Conservation (phyloP, 2,888 invertebrate species). For the Morpho deidamia region DNA sequence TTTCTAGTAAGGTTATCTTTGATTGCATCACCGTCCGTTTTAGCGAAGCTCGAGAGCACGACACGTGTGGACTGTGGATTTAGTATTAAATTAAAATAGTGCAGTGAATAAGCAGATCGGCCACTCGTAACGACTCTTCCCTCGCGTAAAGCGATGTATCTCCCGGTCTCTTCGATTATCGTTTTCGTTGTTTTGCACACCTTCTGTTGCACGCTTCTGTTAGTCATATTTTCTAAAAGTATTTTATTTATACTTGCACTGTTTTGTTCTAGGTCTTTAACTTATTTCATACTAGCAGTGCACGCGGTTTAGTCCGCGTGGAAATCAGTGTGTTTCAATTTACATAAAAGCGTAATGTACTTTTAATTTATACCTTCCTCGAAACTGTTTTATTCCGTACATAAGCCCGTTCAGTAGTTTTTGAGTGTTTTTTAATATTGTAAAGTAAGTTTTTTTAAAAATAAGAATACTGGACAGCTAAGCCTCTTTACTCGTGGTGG, state of each 20-base stretch:
- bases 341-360: no score
- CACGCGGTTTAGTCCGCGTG: no score
- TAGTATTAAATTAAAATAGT: conserved; percentile 61
- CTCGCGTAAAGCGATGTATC: conserved; percentile 19
- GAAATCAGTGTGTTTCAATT: no score
- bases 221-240: conserved; percentile 29
- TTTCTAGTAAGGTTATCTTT: conserved; percentile 1
- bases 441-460: no score
- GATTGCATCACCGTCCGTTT: conserved; percentile 42
- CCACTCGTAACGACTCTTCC: conserved; percentile 27
- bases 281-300: neutral
- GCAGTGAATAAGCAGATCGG: conserved; percentile 54
- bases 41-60: conserved; percentile 35
- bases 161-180: conserved; percentile 25
- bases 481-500: no score
- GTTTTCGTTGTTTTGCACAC: conserved; percentile 34
- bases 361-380: no score
- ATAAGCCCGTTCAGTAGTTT: no score
- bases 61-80: conserved; percentile 55
- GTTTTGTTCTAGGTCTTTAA: conserved; percentile 1
- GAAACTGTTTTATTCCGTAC: no score
- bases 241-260: conserved; percentile 13
- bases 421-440: no score
- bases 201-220: conserved; percentile 26
- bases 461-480: no score